These are phyloP conservation scores for Thalassoma bifasciatum DNA, from an alignment of 2,113 vertebrate genomes.

Conservation along the genomic window DNA sequence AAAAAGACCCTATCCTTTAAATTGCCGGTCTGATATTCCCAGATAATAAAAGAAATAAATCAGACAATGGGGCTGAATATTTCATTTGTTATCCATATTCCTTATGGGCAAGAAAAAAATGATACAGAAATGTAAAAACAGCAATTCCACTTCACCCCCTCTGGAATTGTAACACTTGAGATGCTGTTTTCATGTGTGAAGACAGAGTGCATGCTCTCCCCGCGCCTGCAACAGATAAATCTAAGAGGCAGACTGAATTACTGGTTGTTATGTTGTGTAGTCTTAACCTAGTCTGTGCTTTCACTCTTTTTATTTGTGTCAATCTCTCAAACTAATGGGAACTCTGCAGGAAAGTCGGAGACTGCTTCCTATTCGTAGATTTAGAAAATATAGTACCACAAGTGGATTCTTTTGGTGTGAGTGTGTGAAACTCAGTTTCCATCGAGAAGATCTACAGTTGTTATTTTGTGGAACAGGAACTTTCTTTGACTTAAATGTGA, in stretches of 20 bases:
- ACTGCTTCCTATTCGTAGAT: slow-evolving; percentile 65
- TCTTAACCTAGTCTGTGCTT: slow-evolving; percentile 77
- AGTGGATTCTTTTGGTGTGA: not conserved
- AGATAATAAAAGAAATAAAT: slow-evolving; percentile 91
- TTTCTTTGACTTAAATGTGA: not conserved
- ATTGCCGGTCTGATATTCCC: slow-evolving; percentile 86
- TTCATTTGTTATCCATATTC: slow-evolving; percentile 93
- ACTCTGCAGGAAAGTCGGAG: slow-evolving; percentile 53
- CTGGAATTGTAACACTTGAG: slow-evolving; percentile 84
- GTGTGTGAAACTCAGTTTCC: not conserved
- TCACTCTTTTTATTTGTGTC: slow-evolving; percentile 71
- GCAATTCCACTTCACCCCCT: slow-evolving; percentile 85
- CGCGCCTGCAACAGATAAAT: slow-evolving; percentile 82
- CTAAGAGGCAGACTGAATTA: slow-evolving; percentile 83
- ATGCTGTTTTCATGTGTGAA: slow-evolving; percentile 85
- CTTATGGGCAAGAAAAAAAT: slow-evolving; percentile 87
- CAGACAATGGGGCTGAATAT: slow-evolving; percentile 90
- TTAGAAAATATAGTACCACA: slow-evolving; percentile 42
- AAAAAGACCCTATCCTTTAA: slow-evolving; percentile 84
- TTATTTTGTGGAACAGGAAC: not conserved
- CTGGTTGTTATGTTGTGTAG: slow-evolving; percentile 83
- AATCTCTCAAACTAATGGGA: slow-evolving; percentile 71
- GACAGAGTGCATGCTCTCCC: slow-evolving; percentile 81
- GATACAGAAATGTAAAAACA: slow-evolving; percentile 88
- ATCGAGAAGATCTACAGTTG: too few relatives aligned